Percentiles rank a stretch among this genome's conserved stretches.
Evolutionary conservation across 2,113 vertebrate genomes (phyloP).

Genomic region (Apodemus speciosus): DNA sequence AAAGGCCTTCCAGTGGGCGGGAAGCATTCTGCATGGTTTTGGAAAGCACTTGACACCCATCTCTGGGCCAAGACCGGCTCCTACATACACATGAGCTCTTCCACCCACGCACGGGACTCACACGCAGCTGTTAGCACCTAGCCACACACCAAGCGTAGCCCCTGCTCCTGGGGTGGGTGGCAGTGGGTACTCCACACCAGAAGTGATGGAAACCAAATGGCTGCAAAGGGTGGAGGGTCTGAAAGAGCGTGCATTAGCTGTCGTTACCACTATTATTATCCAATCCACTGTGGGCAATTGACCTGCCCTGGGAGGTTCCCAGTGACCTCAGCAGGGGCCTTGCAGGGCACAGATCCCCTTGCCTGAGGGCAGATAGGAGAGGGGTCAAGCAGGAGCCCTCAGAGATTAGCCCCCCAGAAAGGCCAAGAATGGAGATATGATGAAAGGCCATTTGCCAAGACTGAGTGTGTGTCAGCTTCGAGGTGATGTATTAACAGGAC

Average conservation of each 20-base stretch:
- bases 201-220: not conserved
- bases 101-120: too few species aligned
- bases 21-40: constrained; percentile 12
- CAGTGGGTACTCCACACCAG: not conserved
- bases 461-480: constrained; percentile 57
- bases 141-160: not conserved
- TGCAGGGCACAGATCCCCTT: constrained; percentile 1
- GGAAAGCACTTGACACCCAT: constrained; percentile 9
- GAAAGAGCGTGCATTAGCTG: not conserved
- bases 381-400: constrained; percentile 56
- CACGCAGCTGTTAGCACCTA: too few species aligned
- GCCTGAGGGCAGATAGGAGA: constrained; percentile 29
- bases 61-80: not conserved
- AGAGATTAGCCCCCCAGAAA: constrained; percentile 47
- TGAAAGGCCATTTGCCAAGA: constrained; percentile 69
- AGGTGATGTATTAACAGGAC: constrained; percentile 70
- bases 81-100: not conserved
- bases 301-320: constrained; percentile 37
- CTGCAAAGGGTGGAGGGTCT: not conserved
- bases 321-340: constrained; percentile 52
- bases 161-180: not conserved
- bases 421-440: constrained; percentile 8
- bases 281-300: constrained; percentile 73
- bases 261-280: constrained; percentile 66
- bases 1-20: not conserved